phyloP scores from a whole-genome alignment of 2,888 invertebrate genomes.

The Hanleya hanleyi region DNA sequence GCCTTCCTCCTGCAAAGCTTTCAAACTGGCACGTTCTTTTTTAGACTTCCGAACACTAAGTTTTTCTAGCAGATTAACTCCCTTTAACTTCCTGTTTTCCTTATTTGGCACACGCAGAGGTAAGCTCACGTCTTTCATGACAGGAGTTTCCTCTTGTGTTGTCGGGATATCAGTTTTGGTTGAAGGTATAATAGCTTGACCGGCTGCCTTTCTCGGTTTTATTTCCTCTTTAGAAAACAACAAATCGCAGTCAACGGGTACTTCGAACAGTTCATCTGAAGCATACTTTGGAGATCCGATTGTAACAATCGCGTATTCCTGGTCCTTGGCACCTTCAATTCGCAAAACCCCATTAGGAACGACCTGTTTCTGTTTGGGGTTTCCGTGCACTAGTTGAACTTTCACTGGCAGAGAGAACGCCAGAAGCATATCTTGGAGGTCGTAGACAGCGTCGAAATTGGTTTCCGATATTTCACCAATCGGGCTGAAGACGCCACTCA shows the following conservation, averaged over 20 bases:
- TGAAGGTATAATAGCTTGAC: neutral
- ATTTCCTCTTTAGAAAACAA: slow-evolving; percentile 14
- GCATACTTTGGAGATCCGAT: neutral
- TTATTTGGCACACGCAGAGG: slow-evolving; percentile 51
- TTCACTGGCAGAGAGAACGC: slow-evolving; percentile 62
- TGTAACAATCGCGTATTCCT: slow-evolving; percentile 48
- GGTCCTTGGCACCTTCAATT: slow-evolving; percentile 54
- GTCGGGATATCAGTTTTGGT: slow-evolving; percentile 21
- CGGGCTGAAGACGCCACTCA: slow-evolving; percentile 67
- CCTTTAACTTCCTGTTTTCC: slow-evolving; percentile 54
- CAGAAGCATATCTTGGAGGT: slow-evolving; percentile 59
- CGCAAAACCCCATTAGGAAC: slow-evolving; percentile 51
- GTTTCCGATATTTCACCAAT: slow-evolving; percentile 55
- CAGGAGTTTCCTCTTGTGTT: slow-evolving; percentile 35
- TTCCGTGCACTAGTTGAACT: slow-evolving; percentile 58
- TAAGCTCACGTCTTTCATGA: slow-evolving; percentile 43
- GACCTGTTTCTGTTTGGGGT: slow-evolving; percentile 32
- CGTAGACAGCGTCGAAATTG: slow-evolving; percentile 66
- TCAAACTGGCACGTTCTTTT: slow-evolving; percentile 61
- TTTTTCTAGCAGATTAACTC: slow-evolving; percentile 56
- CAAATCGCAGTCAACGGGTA: slow-evolving; percentile 36
- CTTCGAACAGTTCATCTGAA: slow-evolving; percentile 13
- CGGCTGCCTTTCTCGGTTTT: slow-evolving; percentile 10
- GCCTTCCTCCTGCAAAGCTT: slow-evolving; percentile 59
- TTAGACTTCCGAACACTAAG: slow-evolving; percentile 57